Percentiles rank a stretch among this genome's conserved stretches.
Conservation (phyloP, 2,888 invertebrate species). For the Bombylius discolor region DNA sequence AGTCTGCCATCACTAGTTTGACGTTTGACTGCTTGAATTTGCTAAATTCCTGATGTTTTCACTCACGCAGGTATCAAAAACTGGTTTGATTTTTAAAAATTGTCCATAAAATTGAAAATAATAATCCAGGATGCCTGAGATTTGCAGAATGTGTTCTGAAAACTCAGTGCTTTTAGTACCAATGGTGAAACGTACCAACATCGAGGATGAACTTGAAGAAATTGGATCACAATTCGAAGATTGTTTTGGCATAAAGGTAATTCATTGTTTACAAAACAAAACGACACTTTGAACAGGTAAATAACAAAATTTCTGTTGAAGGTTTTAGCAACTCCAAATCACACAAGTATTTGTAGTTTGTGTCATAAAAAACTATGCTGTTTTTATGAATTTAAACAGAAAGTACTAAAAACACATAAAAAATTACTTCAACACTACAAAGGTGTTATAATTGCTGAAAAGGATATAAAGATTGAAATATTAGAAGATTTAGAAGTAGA, state of each 20-base stretch:
- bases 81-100: too few relatives aligned
- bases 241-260: constrained; percentile 2
- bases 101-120: too few relatives aligned
- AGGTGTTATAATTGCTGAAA: too few relatives aligned
- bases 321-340: not conserved
- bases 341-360: not conserved
- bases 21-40: too few relatives aligned
- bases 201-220: not conserved
- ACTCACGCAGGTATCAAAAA: too few relatives aligned
- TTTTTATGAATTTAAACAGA: not conserved
- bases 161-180: not conserved
- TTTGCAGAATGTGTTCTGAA: not conserved
- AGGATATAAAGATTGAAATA: too few relatives aligned
- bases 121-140: not conserved
- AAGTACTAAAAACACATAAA: too few relatives aligned
- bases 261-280: not conserved
- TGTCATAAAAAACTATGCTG: not conserved
- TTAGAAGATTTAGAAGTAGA: too few relatives aligned
- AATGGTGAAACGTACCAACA: not conserved
- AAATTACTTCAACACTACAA: too few relatives aligned
- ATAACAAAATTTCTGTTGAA: not conserved
- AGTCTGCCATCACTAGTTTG: too few relatives aligned
- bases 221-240: constrained; percentile 2
- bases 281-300: too few relatives aligned
- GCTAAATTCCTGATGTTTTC: too few relatives aligned